These are phyloP conservation scores for Anhinga anhinga DNA, from an alignment of 2,113 vertebrate genomes.

Conservation along the genomic window DNA sequence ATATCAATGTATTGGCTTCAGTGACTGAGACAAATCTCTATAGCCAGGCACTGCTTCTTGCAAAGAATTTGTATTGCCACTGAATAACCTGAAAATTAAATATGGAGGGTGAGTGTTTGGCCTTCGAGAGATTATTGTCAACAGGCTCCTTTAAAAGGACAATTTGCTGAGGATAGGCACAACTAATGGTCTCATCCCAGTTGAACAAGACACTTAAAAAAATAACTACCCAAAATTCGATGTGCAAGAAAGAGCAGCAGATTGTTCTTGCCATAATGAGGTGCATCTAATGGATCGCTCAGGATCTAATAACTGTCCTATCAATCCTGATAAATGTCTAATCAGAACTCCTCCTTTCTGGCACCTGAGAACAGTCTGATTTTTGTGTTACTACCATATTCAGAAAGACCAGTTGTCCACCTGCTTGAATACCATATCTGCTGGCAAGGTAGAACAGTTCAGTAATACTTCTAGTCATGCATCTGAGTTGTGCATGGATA, in stretches of 20 bases:
- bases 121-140: background rate
- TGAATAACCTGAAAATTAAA: background rate
- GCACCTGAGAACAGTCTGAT: background rate
- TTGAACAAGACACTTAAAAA: background rate
- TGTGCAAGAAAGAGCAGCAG: background rate
- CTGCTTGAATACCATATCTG: background rate
- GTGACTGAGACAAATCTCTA: background rate
- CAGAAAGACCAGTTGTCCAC: background rate
- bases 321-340: background rate
- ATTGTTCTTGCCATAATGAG: background rate
- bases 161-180: background rate
- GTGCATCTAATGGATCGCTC: background rate
- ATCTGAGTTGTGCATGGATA: background rate
- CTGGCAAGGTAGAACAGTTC: background rate
- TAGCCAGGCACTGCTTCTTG: background rate
- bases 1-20: background rate
- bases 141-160: background rate
- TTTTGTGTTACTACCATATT: background rate
- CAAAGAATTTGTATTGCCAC: background rate
- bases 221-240: background rate
- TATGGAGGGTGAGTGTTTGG: background rate
- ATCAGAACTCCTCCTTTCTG: background rate
- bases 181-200: background rate
- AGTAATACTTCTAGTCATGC: background rate
- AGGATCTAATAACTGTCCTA: background rate